Conservation (phyloP, 2,888 invertebrate species). For the Melangyna quadrimaculata region DNA sequence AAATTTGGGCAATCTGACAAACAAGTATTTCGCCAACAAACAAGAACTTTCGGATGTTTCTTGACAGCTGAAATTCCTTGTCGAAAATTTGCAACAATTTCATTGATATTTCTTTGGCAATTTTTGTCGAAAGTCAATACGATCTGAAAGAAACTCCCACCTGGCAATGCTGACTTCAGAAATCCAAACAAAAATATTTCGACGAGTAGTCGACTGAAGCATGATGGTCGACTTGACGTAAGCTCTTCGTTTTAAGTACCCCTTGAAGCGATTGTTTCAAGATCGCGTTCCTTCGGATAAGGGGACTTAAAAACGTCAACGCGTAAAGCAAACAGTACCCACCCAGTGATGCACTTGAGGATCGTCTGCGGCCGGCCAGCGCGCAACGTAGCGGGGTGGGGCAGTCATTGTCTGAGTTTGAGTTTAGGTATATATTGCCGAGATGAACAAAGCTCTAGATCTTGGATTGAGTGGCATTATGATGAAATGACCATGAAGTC, state of each 20-base stretch:
- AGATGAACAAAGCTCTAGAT: slow-evolving; percentile 50
- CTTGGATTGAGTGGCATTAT: slow-evolving; percentile 68
- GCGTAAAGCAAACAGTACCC: slow-evolving; percentile 65
- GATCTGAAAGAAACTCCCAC: not conserved
- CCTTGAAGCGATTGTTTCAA: slow-evolving; percentile 44
- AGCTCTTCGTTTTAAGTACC: slow-evolving; percentile 45
- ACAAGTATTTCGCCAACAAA: too few relatives aligned
- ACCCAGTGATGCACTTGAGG: slow-evolving; percentile 52
- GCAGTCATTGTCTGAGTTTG: slow-evolving; percentile 30
- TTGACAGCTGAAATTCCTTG: too few relatives aligned
- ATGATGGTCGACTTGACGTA: slow-evolving; percentile 27
- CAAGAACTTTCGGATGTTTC: too few relatives aligned
- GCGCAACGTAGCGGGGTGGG: not conserved
- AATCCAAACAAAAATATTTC: slow-evolving; percentile 13
- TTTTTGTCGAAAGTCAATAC: too few relatives aligned
- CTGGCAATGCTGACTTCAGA: not conserved
- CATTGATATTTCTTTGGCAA: too few relatives aligned
- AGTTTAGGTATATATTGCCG: slow-evolving; percentile 17
- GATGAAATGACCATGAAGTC: slow-evolving; percentile 70
- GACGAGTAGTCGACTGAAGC: not conserved
- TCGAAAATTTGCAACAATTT: too few relatives aligned
- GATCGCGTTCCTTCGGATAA: slow-evolving; percentile 36
- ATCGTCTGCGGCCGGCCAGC: too few relatives aligned
- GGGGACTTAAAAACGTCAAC: slow-evolving; percentile 63
- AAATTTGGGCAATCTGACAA: too few relatives aligned